Evolutionary conservation across 2,888 invertebrate species (phyloP).

Genomic region (Zelleria hepariella): DNA sequence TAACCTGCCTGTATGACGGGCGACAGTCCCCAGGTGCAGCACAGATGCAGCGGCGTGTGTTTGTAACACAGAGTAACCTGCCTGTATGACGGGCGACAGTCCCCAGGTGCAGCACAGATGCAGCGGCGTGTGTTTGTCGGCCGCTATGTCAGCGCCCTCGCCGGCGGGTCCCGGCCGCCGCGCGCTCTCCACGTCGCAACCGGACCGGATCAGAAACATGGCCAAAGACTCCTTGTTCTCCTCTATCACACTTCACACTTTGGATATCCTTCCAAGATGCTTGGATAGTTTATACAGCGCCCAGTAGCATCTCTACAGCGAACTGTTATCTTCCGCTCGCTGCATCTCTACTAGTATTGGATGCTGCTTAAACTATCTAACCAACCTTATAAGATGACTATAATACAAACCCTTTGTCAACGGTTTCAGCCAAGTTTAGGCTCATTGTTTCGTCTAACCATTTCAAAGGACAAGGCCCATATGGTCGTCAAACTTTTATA

Average conservation of each 20-base stretch:
- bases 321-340: too few species aligned
- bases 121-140: constrained; percentile 86
- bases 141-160: constrained; percentile 82
- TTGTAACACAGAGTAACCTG: constrained; percentile 24
- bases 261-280: too few species aligned
- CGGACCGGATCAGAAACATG: constrained; percentile 79
- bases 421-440: too few species aligned
- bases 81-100: constrained; percentile 84
- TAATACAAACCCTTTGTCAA: too few species aligned
- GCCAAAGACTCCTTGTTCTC: constrained; percentile 78
- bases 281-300: too few species aligned
- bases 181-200: constrained; percentile 92
- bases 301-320: too few species aligned
- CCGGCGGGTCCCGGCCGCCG: constrained; percentile 76
- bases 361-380: too few species aligned
- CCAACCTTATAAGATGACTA: too few species aligned
- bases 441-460: too few species aligned
- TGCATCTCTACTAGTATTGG: too few species aligned
- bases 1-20: constrained; percentile 83
- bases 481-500: too few species aligned
- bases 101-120: constrained; percentile 96
- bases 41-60: constrained; percentile 89
- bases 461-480: too few species aligned
- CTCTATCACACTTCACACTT: constrained; percentile 67
- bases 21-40: constrained; percentile 93